Base-by-base conservation (phyloP, 2,113 vertebrate species). In the Charina bottae region DNA sequence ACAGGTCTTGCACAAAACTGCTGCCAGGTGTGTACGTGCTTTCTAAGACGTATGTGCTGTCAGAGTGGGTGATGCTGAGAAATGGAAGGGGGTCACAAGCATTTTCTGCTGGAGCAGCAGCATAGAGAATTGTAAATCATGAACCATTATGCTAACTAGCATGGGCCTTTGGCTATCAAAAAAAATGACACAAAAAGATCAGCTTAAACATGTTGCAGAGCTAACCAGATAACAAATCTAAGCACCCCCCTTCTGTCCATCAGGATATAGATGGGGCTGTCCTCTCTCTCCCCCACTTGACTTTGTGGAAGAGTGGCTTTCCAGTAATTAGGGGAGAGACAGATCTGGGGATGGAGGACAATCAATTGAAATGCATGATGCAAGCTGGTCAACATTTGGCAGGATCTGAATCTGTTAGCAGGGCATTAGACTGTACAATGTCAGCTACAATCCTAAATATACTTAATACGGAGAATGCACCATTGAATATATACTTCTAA, bases 101-200 rank as follows among this genome's bases (percentile, higher is more conserved):
- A 42, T 62, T 33, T 83, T 93, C 88, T 59, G 49, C 62, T 89
- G 91, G 24, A 87, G 90, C 94, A 95, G 89, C 89, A 93, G 90
- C 21, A 28, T 33, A 89, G 53, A 93, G 83, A 92, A 91, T 0
- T 83, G 23, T 33, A 91, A 60, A 68, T 90, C 64, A 90, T 19
- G 4, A 93, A 59, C 88, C 88, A 9, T 92, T 90, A 90, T 13
- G 23, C 46, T 53, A 21, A 62, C 85, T 2, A 55, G 26, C 84
- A 87, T 28, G 64, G 62, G 42, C 92, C 21, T 92, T 58, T 26
- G 54, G 91, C 93, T 93, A 84, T 6, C n/a, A 2, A 78, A 3
- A 3, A 92, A 93, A 88, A 37, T 58, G 87, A 85, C 78, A 92
- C 23, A 88, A 91, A 92, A 12, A 4, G 12, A 91, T 62, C 2